These are phyloP conservation scores for Drosophila gaucha DNA, from an alignment of 2,888 invertebrate genomes.

Conservation along the genomic window DNA sequence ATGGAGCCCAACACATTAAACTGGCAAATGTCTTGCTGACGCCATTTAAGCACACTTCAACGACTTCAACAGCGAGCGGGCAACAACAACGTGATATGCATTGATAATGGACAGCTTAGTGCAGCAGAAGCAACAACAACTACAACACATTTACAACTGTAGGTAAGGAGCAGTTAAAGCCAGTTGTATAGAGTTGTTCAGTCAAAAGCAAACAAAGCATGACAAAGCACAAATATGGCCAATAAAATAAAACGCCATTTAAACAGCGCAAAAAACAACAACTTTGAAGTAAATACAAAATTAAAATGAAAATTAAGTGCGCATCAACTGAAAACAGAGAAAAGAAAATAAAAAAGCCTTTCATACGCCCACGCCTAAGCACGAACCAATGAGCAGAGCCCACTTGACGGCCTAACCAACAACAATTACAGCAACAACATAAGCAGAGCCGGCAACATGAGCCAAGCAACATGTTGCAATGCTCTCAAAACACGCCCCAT, in stretches of 20 bases:
- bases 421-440: conserved; percentile 29
- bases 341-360: conserved; percentile 30
- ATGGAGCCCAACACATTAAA: conserved; percentile 58
- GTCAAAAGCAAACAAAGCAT: conserved; percentile 72
- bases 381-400: conserved; percentile 56
- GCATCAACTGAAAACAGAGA: conserved; percentile 40
- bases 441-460: conserved; percentile 57
- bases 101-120: conserved; percentile 75
- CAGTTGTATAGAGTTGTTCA: conserved; percentile 50
- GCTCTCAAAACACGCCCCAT: conserved; percentile 58
- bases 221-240: conserved; percentile 78
- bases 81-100: conserved; percentile 77
- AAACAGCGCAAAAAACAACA: conserved; percentile 46
- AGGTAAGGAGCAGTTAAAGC: conserved; percentile 20
- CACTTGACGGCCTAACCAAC: conserved; percentile 42
- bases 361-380: conserved; percentile 64
- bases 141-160: conserved; percentile 13
- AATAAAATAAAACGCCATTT: conserved; percentile 79
- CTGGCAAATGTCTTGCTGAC: conserved; percentile 74
- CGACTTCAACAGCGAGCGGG: conserved; percentile 52
- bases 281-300: conserved; percentile 6
- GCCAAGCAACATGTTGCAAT: conserved; percentile 58
- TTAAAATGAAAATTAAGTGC: conserved; percentile 40
- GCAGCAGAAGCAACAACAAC: conserved; percentile 47
- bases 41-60: conserved; percentile 82